Conservation (phyloP, 2,888 invertebrate species). For the Dicyrtomina minuta region DNA sequence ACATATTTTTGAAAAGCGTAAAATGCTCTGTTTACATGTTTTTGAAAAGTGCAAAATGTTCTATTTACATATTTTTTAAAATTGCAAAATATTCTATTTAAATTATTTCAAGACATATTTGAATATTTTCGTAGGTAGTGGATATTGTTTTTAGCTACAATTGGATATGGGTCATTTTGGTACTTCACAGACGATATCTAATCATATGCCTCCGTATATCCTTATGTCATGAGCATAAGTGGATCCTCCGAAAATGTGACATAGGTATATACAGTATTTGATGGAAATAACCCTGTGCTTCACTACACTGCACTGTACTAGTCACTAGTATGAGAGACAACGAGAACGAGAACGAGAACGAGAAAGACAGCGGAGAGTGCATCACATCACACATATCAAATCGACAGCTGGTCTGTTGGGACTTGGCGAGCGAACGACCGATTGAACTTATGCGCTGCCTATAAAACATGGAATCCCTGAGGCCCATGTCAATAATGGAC, state of each 20-base stretch:
- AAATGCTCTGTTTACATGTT: too few species aligned
- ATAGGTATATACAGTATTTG: not conserved
- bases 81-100: too few species aligned
- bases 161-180: too few species aligned
- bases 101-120: too few species aligned
- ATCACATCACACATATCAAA: slow-evolving; percentile 26
- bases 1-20: too few species aligned
- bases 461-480: slow-evolving; percentile 37
- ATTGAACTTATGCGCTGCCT: slow-evolving; percentile 34
- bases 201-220: not conserved
- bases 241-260: slow-evolving; percentile 10
- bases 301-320: not conserved
- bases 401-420: slow-evolving; percentile 41
- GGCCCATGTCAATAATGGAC: slow-evolving; percentile 42
- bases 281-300: slow-evolving; percentile 21
- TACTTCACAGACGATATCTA: too few species aligned
- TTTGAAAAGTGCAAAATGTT: too few species aligned
- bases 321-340: too few species aligned
- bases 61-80: too few species aligned
- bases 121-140: too few species aligned
- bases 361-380: not conserved
- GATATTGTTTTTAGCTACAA: too few species aligned
- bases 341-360: not conserved
- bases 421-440: slow-evolving; percentile 26
- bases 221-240: slow-evolving; percentile 7